These are phyloP conservation scores for Idaea biselata DNA, from an alignment of 2,888 invertebrate species.

Conservation along the genomic window DNA sequence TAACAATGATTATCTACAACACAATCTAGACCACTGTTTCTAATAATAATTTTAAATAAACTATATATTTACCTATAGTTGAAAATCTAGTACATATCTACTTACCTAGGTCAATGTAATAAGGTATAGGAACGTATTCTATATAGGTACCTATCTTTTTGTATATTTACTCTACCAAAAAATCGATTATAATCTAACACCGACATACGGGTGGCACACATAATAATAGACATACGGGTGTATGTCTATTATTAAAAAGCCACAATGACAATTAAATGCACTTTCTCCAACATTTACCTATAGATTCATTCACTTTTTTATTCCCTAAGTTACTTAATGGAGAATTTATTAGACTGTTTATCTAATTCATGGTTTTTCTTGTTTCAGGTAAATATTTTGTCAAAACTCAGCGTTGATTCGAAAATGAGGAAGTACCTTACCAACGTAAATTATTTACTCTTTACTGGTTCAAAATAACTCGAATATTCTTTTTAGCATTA, in stretches of 20 bases:
- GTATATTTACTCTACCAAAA: neutral
- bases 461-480: neutral
- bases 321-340: no score
- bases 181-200: neutral
- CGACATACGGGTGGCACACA: no score
- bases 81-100: no score
- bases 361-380: slow-evolving; percentile 12
- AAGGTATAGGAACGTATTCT: no score
- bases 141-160: no score
- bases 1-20: no score
- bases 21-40: no score
- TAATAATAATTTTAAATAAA: no score
- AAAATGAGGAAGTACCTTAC: neutral
- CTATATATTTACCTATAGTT: no score
- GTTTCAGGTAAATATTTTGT: slow-evolving; percentile 20
- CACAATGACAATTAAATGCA: neutral
- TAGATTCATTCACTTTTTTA: no score
- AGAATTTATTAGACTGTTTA: slow-evolving; percentile 8
- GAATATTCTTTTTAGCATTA: neutral
- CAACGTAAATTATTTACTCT: neutral
- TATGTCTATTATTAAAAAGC: neutral
- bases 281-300: neutral
- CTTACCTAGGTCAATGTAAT: no score
- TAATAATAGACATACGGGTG: neutral
- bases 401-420: neutral